Base-by-base conservation (phyloP, 2,797 vertebrate species). In the Cheirogaleus major region DNA sequence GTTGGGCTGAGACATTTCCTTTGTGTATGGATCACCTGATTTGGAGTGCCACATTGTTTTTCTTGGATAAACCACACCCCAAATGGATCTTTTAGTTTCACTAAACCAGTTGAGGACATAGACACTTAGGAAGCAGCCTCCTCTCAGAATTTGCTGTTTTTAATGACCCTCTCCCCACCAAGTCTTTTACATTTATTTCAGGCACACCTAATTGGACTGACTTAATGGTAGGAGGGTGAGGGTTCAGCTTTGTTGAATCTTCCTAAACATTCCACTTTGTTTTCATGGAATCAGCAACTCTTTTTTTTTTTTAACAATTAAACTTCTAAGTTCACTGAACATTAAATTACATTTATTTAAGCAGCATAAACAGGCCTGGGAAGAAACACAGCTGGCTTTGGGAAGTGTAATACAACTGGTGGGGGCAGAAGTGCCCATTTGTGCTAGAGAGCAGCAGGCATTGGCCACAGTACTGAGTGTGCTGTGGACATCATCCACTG, bases 211-310 rank as follows among this genome's bases (percentile, higher is more conserved):
- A 30, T 38, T 76, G 55, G 85, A 81, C 30, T 59, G 45, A 43
- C 61, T 50, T 89, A 55, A 3, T 35, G 23, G 0, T 45, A 18
- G 4, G 35, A 30, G 30, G 1, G 41, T 3, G 25, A 15, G 73
- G 75, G 38, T 75, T 65, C 41, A 65, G 43, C 25, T 69, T 83
- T 30, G 43, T 91, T 65, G 61, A 59, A 13, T 95, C 52, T 93
- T 95, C 96, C 84, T 88, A 88, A 93, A 82, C 73, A 75, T 89
- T 87, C 73, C 22, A 69, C 55, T 88, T 92, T 35, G 35, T 92
- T 93, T 95, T 95, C 72, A 92, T 32, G 87, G 61, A 87, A 41
- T 82, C 70, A 50, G 76, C 91, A 80, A 63, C 59, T 52, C 15
- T 27, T 79, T 55, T 50, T n/a, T 65, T 79, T 88, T 57, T 89